Base-by-base conservation (phyloP, 2,797 vertebrate species). In the Chrysocyon brachyurus region DNA sequence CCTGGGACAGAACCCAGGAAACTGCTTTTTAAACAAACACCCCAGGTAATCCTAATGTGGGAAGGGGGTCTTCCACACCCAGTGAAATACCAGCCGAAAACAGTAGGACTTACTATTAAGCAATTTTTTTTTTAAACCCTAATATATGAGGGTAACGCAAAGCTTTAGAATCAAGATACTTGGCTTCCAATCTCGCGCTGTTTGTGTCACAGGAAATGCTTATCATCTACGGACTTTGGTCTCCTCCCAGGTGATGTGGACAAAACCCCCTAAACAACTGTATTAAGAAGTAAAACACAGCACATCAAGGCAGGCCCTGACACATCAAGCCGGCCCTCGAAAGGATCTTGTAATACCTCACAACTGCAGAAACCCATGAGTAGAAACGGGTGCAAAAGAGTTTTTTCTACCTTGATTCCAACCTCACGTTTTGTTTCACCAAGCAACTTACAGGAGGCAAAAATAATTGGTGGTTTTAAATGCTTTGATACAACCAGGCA, bases 381-480 rank as follows among this genome's bases (percentile, higher is more conserved):
- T 78, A 33, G 73, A 85, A 79, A 83, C 52, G 59, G 59, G 24
- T 57, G 75, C 57, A 40, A 66, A 73, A 95, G 92, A 63, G 40
- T 0, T 15, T 33, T 73, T 75, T 66, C 87, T 68, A 49, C 75
- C 78, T 95, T 79, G 59, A 94, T 79, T 93, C 59, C 17, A 94
- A 70, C 70, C 92, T 87, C 70, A 63, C 33, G 81, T 98, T 98
- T 97, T 98, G 97, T 98, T 98, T 98, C 98, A 98, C 98, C 98
- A 98, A 95, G 97, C 97, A 98, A 97, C 98, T 98, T 98, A 97
- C 92, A 97, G 97, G 93, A 94, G 97, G 59, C 94, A 98, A 97
- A 98, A 98, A 98, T 98, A 99, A 99, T 99, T 98, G 98, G 98
- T 96, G 93, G 98, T 96, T 98, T 98, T 98, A 98, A 99, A 98